Conservation (phyloP, 1,140 invertebrate species). For the Musca vetustissima region DNA sequence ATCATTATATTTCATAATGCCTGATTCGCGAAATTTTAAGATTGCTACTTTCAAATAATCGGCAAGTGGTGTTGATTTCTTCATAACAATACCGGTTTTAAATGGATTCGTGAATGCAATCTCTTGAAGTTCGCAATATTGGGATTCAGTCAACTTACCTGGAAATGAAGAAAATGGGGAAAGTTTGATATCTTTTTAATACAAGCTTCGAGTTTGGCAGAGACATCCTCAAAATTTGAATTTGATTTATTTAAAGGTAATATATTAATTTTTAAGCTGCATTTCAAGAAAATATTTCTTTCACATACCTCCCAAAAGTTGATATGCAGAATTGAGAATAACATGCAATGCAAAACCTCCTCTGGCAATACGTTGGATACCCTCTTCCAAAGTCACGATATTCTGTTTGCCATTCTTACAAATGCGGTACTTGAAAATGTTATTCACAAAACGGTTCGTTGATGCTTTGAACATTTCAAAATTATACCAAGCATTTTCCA, state of each 20-base stretch:
- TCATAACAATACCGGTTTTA: conserved; percentile 23
- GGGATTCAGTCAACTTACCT: conserved; percentile 31
- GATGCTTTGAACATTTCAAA: conserved; percentile 54
- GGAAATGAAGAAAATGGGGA: conserved; percentile 1
- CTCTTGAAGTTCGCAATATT: conserved; percentile 49
- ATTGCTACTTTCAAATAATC: conserved; percentile 39
- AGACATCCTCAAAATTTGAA: too few species aligned
- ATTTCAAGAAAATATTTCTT: too few species aligned
- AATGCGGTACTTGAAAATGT: conserved; percentile 38
- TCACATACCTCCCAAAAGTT: conserved; percentile 30
- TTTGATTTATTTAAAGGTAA: too few species aligned
- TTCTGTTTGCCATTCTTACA: conserved; percentile 31
- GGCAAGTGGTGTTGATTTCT: conserved; percentile 40
- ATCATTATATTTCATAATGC: conserved; percentile 39
- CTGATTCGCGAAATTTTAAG: conserved; percentile 34
- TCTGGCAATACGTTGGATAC: conserved; percentile 33
- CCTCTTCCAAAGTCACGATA: conserved; percentile 37
- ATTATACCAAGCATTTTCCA: conserved; percentile 60
- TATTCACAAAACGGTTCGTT: conserved; percentile 32
- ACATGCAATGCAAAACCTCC: conserved; percentile 49
- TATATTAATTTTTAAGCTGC: too few species aligned
- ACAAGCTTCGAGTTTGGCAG: too few species aligned
- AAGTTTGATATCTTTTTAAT: too few species aligned
- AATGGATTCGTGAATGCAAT: conserved; percentile 32
- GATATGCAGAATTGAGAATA: conserved; percentile 40